Evolutionary conservation across 64 coral and sea anemone species (phyloP), one percentile per base, ranked within the genome.

Genomic region (Pocillopora damicornis): DNA sequence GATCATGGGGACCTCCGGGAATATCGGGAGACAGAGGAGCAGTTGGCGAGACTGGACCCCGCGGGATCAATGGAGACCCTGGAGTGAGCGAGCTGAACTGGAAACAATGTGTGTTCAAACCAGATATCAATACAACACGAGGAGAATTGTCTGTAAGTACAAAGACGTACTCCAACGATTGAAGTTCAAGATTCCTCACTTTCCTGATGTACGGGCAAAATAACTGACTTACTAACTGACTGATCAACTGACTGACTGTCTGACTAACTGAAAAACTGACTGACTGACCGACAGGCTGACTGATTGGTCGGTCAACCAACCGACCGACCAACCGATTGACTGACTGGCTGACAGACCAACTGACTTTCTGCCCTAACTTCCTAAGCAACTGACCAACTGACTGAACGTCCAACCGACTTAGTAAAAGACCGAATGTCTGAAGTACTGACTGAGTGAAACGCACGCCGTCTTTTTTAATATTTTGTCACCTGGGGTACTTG

Each of bases 91-190:
- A 65, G 68, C 30, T 92, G 76, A 92, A 95, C 72, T 95, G 94
- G 94, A 95, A 95, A 45, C 94, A 95, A 76, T 95, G 94, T 22
- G 37, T 88, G 37, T 95, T 95, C 25, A 59, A 56, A 45, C 75
- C 89, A 17, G 76, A 95, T 75, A 88, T 95, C 16, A 95, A 95
- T 69, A 89, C 84, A 20, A 72, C 85, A 16, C 42, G 45, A 20
- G 94, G 94, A 45, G 77, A 62, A 13, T 15, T 95, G 8, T 36
- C 78, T 81, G 94, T 95, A 61, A 74, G 94, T 85, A 35, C 87
- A 51, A 51, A 7, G 42, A 51, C 2, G 42, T 51, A 51, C 42
- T 4, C 42, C 2, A 7, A 51, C 42, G 42, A 51, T 51, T 51
- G 42, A 51, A 51, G 2, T 51, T 51, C 7, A 51, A 51, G 42